A percentile compares a stretch with the other conserved stretches of the same genome.
Conservation (phyloP, 2,888 invertebrate genomes). For the Hirtodrosophila trivittata region DNA sequence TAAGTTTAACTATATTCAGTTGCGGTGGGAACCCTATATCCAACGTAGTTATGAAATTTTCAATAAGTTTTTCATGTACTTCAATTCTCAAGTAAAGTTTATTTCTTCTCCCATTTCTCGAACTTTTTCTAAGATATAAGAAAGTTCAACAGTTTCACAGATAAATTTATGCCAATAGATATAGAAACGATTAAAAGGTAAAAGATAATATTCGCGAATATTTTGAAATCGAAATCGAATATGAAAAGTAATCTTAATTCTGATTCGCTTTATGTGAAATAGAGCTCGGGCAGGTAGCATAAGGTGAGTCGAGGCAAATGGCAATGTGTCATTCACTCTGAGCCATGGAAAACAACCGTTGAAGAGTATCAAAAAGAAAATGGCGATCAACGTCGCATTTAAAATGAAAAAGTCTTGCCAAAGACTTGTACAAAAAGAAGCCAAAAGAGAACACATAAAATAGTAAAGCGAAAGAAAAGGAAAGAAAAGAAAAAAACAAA, state of each 20-base stretch:
- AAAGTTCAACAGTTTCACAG: too few species aligned
- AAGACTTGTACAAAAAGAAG: constrained; percentile 14
- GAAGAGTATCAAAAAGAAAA: constrained; percentile 44
- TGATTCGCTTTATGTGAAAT: constrained; percentile 16
- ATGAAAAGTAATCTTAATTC: not conserved
- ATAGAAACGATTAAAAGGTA: too few species aligned
- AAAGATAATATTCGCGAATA: too few species aligned
- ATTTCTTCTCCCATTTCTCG: too few species aligned
- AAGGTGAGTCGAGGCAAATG: constrained; percentile 1
- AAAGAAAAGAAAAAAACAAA: constrained; percentile 8
- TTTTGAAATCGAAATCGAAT: not conserved
- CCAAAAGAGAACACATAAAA: constrained; percentile 12
- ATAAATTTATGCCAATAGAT: too few species aligned
- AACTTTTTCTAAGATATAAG: too few species aligned
- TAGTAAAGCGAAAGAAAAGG: constrained; percentile 1
- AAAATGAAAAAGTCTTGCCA: constrained; percentile 53
- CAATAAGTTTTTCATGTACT: too few species aligned
- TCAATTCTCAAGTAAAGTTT: too few species aligned
- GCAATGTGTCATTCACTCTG: constrained; percentile 55
- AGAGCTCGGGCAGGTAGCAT: constrained; percentile 12
- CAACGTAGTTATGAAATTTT: too few species aligned
- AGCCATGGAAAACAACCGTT: constrained; percentile 39
- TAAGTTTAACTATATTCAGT: too few species aligned
- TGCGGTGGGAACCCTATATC: too few species aligned
- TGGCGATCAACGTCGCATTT: constrained; percentile 22